Evolutionary conservation across 23 tunicate species (phyloP), one percentile per base, ranked within the genome.

Genomic region (Ciona savignyi): DNA sequence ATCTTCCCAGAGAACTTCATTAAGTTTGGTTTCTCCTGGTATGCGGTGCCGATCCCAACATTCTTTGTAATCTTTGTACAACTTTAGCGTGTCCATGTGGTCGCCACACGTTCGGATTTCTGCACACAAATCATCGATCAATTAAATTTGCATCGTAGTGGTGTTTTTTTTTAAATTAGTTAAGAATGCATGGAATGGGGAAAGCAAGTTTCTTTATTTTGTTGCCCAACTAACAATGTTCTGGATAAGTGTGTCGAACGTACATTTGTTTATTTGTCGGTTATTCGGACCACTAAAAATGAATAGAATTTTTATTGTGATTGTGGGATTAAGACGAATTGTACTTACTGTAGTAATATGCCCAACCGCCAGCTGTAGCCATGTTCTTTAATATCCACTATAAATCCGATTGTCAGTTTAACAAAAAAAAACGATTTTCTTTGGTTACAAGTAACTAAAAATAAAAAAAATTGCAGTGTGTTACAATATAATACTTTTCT

Each of bases 31-130:
- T 34, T 80, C 85, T 32, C 85, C 85, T 21, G 85, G 85, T 32
- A 80, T 80, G 23, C 85, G 63, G 60, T 80, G 85, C 25, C 63
- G 28, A 15, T 80, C 78, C 85, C 85, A 80, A 32, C 28, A 80
- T 3, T 21, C 25, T 25, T 80, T 80, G 78, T 80, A 80, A 30
- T 80, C 85, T n/a, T 34, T 72, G 62, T 80, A 80, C 30, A 76
- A 56, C 4, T 72, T 72, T 0, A 80, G 63, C 4, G 78, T 60
- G 62, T 80, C 85, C 85, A 80, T 80, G 70, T 80, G 85, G 71
- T 80, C 85, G 70, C 62, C 34, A 21, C 34, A 27, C 11, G 74
- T 32, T 1, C 74, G 74, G 24, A 70, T 70, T 32, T 32, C 74
- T 70, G 29, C 2, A 49, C 61, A 11, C 61, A 49, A 49, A 20